Percentiles rank a stretch among this genome's conserved stretches.
Evolutionary conservation across 2,797 vertebrate genomes (phyloP).

Genomic region (Falco naumanni): DNA sequence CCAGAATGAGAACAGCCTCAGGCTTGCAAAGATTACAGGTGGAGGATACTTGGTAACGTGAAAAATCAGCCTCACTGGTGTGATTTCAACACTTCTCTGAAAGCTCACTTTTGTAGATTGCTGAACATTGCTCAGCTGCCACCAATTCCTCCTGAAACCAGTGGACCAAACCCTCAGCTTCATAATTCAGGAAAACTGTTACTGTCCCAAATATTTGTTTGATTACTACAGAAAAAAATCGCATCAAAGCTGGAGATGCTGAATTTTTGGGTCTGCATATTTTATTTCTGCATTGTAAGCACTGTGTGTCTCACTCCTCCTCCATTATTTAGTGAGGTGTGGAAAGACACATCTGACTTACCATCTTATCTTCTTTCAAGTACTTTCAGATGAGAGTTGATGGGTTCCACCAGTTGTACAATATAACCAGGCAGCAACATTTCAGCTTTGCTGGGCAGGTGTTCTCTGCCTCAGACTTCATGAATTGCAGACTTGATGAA

Average conservation of each 20-base stretch:
- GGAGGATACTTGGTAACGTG: background rate
- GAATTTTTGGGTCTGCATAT: background rate
- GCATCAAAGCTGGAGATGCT: background rate
- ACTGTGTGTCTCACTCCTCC: background rate
- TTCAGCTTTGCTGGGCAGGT: background rate
- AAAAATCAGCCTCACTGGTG: background rate
- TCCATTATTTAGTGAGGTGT: background rate
- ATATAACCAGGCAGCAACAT: background rate
- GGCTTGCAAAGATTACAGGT: constrained; percentile 5
- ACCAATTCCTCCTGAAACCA: background rate
- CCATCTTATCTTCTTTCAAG: background rate
- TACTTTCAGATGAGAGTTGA: background rate
- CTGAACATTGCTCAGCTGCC: background rate
- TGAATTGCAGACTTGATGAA: background rate
- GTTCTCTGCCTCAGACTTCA: background rate
- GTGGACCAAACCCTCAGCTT: background rate
- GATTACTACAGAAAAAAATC: background rate
- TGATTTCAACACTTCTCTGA: background rate
- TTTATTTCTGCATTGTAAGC: background rate
- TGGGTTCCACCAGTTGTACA: background rate
- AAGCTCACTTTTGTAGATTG: constrained; percentile 9
- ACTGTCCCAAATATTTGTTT: background rate
- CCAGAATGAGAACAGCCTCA: constrained; percentile 28
- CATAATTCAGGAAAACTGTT: background rate
- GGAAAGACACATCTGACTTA: background rate